Conservation (phyloP, 1,140 invertebrate genomes). For the Euwallacea similis region DNA sequence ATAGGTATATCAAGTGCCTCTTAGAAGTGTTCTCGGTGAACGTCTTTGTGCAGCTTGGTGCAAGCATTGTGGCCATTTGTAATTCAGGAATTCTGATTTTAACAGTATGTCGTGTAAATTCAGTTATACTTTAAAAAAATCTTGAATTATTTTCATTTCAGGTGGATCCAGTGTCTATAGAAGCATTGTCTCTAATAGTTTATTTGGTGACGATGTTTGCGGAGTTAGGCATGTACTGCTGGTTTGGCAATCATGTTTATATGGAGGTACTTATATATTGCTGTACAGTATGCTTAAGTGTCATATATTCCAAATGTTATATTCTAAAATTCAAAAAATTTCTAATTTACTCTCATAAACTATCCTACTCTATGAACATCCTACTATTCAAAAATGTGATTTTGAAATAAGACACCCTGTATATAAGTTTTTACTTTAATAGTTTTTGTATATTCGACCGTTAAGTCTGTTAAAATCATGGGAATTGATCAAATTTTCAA, state of each 20-base stretch:
- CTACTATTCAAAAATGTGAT: no score
- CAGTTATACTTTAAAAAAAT: background rate
- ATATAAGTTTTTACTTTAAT: no score
- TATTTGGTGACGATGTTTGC: slow-evolving; percentile 43
- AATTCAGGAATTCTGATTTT: slow-evolving; percentile 44
- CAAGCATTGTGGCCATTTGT: slow-evolving; percentile 48
- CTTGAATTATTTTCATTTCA: slow-evolving; percentile 7
- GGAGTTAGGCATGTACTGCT: slow-evolving; percentile 49
- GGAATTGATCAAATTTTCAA: no score
- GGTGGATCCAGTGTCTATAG: slow-evolving; percentile 13
- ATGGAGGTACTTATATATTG: slow-evolving; percentile 27
- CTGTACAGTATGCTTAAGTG: background rate
- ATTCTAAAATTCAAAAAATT: no score
- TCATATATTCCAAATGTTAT: no score
- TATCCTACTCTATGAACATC: no score
- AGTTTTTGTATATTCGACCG: no score
- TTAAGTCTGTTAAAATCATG: no score
- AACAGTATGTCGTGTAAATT: slow-evolving; percentile 4
- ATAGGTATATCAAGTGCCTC: slow-evolving; percentile 39
- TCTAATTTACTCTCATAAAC: no score
- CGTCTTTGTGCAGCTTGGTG: slow-evolving; percentile 45
- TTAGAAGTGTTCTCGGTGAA: slow-evolving; percentile 46
- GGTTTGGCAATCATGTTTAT: slow-evolving; percentile 48
- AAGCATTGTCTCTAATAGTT: slow-evolving; percentile 23
- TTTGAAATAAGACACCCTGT: no score